Evolutionary conservation across 53 echinoderm and acorn worm genomes (phyloP), one percentile per base, ranked within the genome.

Genomic region (Apostichopus leukothele): DNA sequence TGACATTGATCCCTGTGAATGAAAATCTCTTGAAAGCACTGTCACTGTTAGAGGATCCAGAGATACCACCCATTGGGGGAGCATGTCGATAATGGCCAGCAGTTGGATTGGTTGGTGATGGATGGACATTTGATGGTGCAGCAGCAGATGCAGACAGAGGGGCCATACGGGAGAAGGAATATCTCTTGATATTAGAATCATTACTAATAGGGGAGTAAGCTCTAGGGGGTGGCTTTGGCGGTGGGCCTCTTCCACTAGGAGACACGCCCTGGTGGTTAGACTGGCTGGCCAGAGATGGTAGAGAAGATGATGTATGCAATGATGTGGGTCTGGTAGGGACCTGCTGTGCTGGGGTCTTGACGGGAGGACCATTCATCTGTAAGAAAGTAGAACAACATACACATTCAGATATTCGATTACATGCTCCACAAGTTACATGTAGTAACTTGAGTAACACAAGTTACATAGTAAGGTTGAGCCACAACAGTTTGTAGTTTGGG

Each of bases 1-100:
- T 92, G 22, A 92, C 86, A 73, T 92, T 92, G 57, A 92, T 92
- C 7, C 92, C 92, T 14, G 92, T 92, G 75, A 92, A 92, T 0
- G 92, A 92, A 73, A 92, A 92, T 79, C 92, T 86, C 80, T 92
- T 92, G 86, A 92, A 92, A 60, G 92, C 92, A 54, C 89, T 92
- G 23, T 92, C 92, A 53, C 88, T 86, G 50, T 78, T 86, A 57
- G 88, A 84, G 8, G 83, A 75, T 23, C 77, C 83, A 51, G 91
- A 83, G 61, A 89, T 18, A 2, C 80, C 91, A 60, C 78, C 26
- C 8, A 59, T 83, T 39, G 39, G 39, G 5, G 88, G 57, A 19
- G 57, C 23, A 53, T 87, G 88, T 51, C 53, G 75, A 50, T 20
- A 59, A 52, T 74, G 75, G 20, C 68, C 21, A 25, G 76, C 76